Conservation (phyloP, 2,797 vertebrate genomes). For the Pogoniulus pusillus region DNA sequence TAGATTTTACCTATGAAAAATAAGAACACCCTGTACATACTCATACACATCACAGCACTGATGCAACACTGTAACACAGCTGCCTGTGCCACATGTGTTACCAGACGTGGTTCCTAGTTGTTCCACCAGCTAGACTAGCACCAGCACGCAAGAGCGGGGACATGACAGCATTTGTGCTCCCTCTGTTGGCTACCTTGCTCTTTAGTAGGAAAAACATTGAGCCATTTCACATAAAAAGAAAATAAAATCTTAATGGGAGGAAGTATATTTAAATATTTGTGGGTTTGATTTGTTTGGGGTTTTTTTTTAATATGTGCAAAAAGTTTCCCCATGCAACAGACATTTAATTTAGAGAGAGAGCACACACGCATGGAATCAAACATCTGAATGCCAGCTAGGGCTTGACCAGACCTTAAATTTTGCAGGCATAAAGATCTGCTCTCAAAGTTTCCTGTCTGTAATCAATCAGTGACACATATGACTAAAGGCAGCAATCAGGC, state of each 20-base stretch:
- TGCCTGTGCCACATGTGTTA: background rate
- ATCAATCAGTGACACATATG: background rate
- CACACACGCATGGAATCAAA: background rate
- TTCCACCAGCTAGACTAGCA: background rate
- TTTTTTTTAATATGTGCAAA: background rate
- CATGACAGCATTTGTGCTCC: conserved; percentile 36
- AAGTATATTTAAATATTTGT: background rate
- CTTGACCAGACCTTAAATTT: background rate
- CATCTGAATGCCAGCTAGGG: background rate
- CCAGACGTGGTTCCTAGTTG: background rate
- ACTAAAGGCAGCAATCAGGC: background rate
- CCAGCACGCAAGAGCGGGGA: background rate
- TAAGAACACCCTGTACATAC: background rate
- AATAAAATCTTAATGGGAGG: background rate
- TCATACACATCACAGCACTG: background rate
- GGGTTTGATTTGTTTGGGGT: too few relatives aligned
- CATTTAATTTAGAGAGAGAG: background rate
- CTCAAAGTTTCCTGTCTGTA: background rate
- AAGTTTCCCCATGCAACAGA: background rate
- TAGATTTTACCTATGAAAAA: background rate
- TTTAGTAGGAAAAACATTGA: background rate
- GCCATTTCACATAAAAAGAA: background rate
- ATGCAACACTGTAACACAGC: background rate
- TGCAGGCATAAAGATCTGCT: background rate
- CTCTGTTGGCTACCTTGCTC: conserved; percentile 9